A percentile compares a stretch with the other conserved stretches of the same genome.
Evolutionary conservation across 2,113 vertebrate species (phyloP).

Genomic region (rat (Rattus norvegicus)): GRCr8 NC_086025.1:121664001-121664500

Average conservation of each 20-base stretch:
- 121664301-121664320: not conserved
- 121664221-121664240: fast-evolving
- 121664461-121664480: not conserved
- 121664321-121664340: not conserved
- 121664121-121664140: not conserved
- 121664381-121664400: fast-evolving
- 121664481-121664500: not conserved
- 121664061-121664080: too few relatives aligned
- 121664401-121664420: fast-evolving
- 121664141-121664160: not conserved
- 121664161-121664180: not conserved
- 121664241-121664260: not conserved
- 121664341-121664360: not conserved
- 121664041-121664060: not conserved
- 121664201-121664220: fast-evolving
- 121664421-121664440: not conserved
- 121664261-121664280: not conserved
- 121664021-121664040: not conserved
- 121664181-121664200: not conserved
- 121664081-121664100: too few relatives aligned
- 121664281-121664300: not conserved
- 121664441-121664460: not conserved
- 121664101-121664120: too few relatives aligned
- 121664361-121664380: not conserved
- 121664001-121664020: not conserved